A percentile compares a stretch with the other conserved stretches of the same genome.
Conservation (phyloP, 2,888 invertebrate species). For the Tetragonula carbonaria region DNA sequence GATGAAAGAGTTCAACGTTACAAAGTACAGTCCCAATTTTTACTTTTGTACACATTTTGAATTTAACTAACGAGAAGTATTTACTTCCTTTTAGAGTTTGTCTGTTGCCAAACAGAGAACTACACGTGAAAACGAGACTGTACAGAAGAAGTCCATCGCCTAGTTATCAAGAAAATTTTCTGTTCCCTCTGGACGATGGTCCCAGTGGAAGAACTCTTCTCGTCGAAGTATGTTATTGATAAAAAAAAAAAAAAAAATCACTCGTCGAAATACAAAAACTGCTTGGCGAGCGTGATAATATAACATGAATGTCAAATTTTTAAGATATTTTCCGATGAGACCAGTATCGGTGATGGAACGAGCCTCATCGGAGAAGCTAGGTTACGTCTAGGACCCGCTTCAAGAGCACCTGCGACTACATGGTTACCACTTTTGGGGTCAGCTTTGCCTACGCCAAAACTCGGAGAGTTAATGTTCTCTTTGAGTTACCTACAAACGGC, state of each 20-base stretch:
- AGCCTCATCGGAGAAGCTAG: conserved; percentile 79
- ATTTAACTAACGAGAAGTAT: background rate
- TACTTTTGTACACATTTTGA: background rate
- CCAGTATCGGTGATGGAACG: conserved; percentile 71
- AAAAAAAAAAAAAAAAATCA: background rate
- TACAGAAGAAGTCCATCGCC: conserved; percentile 89
- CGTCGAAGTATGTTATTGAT: conserved; percentile 74
- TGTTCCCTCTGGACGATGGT: conserved; percentile 84
- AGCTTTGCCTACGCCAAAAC: conserved; percentile 85
- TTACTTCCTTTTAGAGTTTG: conserved; percentile 85
- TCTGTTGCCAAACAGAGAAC: conserved; percentile 89
- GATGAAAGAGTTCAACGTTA: background rate
- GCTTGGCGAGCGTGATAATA: background rate
- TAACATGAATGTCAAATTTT: background rate
- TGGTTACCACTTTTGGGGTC: conserved; percentile 92
- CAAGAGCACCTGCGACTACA: conserved; percentile 89
- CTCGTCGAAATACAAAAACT: background rate
- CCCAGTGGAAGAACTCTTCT: conserved; percentile 77
- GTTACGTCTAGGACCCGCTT: conserved; percentile 77
- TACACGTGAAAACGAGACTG: conserved; percentile 89
- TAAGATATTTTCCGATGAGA: conserved; percentile 79
- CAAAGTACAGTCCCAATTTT: background rate
- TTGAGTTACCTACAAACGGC: conserved; percentile 93
- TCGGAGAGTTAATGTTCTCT: conserved; percentile 93
- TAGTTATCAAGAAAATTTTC: conserved; percentile 91